Evolutionary conservation across 2,113 vertebrate species (phyloP).

Genomic region (Gymnorhina tibicen): DNA sequence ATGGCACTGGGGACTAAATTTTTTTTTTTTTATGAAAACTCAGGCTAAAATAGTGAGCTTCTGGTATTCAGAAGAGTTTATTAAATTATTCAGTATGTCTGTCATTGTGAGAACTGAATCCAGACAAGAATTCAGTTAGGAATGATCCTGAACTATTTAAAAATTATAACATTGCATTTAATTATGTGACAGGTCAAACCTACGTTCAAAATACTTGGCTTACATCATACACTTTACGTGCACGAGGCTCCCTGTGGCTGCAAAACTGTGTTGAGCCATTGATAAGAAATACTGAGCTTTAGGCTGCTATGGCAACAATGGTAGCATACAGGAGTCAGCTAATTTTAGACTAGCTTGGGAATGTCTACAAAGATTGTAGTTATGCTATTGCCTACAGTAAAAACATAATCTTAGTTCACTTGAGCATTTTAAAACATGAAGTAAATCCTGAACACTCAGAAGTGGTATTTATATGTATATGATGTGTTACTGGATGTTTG

Average conservation of each 20-base stretch:
- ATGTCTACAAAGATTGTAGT: neutral
- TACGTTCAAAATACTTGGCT: neutral
- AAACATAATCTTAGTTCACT: neutral
- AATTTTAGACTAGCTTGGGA: neutral
- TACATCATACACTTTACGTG: rapidly evolving
- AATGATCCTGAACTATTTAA: neutral
- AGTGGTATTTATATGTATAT: neutral
- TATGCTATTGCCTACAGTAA: neutral
- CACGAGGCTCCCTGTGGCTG: neutral
- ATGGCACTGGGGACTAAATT: neutral
- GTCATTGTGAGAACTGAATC: neutral
- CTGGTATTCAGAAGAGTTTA: neutral
- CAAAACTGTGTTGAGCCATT: neutral
- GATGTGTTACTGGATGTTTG: neutral
- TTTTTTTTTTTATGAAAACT: neutral
- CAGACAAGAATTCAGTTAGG: neutral
- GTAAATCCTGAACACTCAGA: neutral
- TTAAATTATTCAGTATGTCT: neutral
- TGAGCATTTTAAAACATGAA: neutral
- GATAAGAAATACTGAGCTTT: neutral
- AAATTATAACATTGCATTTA: neutral
- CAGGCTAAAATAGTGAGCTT: neutral
- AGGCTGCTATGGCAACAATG: conserved; percentile 24
- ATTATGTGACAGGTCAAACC: neutral
- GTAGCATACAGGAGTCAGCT: neutral